Evolutionary conservation across 2,888 invertebrate species (phyloP), one percentile per base, ranked within the genome.

Genomic region (Idaea dimidiata): DNA sequence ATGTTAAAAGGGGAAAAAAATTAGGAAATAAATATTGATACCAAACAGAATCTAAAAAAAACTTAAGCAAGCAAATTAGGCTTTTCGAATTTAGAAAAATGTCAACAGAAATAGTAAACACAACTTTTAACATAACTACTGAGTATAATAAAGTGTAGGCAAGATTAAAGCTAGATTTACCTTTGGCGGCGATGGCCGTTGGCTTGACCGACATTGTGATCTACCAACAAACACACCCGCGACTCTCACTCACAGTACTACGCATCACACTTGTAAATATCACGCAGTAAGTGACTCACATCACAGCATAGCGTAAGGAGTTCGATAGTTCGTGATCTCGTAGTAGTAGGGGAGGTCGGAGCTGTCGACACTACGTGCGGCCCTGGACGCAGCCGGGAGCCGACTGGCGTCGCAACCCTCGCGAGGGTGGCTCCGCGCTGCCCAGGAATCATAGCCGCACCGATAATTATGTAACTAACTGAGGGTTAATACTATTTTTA

Each of bases 401-500:
- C 79, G 80, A 90, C 89, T 90, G 82, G 66, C 72, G 68, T 72
- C 65, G 75, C 65, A 62, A 64, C 62, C 53, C 55, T 59, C 43
- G 67, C 72, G 71, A 76, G 76, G 71, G 70, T 69, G 62, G 69
- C 65, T 64, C 70, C 68, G 67, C 70, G 67, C 70, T 73, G 76
- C 66, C 59, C 77, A 81, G 84, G 82, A 83, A 84, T 73, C 86
- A 82, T 89, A 90, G 88, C 89, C 89, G 88, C 89, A 81, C 84
- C 86, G 80, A 86, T 84, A 86, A 89, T 89, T 90, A 89, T 82
- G 81, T 88, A 89, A 86, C 59, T 64, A 82, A 78, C 78, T 79
- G 81, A 81, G 89, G 89, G 89, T 86, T 82, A 85, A 67, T 79
- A 82, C 87, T 91, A 91, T 91, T 89, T 91, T 87, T 88, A 88